A percentile compares a stretch with the other conserved stretches of the same genome.
These are phyloP conservation scores for Lepidochitona cinerea DNA, from an alignment of 2,888 invertebrate genomes.

Conservation along the genomic window DNA sequence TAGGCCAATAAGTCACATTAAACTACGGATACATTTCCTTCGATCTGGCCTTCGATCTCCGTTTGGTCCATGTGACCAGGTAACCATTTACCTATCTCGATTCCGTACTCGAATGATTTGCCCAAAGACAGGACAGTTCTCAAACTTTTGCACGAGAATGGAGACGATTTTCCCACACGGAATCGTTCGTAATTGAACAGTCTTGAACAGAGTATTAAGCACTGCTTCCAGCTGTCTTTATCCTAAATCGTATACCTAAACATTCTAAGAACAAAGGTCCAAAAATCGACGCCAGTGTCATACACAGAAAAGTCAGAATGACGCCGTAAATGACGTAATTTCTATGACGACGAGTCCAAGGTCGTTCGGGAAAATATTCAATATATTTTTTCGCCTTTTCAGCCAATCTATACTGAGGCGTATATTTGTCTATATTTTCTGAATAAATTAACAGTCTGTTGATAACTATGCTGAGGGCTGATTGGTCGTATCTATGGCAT, in stretches of 20 bases:
- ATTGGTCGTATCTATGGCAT: constrained; percentile 58
- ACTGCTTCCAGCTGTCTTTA: neutral
- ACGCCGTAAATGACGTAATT: neutral
- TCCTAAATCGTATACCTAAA: neutral
- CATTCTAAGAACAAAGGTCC: neutral
- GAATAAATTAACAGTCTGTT: constrained; percentile 21
- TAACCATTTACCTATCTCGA: no score
- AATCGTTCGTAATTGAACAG: no score
- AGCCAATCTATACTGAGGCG: constrained; percentile 23
- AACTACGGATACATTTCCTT: no score
- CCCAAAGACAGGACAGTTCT: no score
- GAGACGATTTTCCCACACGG: no score
- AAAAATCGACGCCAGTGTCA: neutral
- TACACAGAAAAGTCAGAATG: neutral
- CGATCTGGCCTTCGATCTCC: no score
- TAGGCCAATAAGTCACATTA: no score
- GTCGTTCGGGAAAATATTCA: constrained; percentile 50
- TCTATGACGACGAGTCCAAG: constrained; percentile 39
- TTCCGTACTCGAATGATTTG: no score
- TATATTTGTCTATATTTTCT: neutral
- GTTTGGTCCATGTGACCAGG: no score
- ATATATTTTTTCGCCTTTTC: constrained; percentile 32
- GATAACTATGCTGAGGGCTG: constrained; percentile 50
- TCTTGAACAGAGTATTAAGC: no score
- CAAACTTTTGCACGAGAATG: no score